Evolutionary conservation across 2,797 vertebrate genomes (phyloP), one percentile per base, ranked within the genome.

Genomic region (Alcedo quadribrachys): DNA sequence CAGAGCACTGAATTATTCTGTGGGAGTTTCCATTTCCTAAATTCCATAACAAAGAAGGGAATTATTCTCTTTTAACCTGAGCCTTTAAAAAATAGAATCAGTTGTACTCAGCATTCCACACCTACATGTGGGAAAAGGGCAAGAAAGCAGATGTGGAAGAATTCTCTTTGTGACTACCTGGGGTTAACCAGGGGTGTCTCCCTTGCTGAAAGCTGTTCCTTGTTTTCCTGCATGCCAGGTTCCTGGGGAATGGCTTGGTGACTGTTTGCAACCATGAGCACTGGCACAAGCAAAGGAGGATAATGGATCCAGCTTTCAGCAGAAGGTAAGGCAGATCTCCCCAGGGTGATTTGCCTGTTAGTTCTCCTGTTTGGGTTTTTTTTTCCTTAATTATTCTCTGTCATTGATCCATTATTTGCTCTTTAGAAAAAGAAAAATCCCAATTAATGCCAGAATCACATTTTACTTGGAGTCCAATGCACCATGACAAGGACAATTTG

Each of bases 291-390:
- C 99, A 99, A 87, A 96, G 99, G 11, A 97, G 97, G 30, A 97
- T 99, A 87, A 98, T 99, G 97, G 98, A 99, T 94, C 98, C 98
- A 18, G 98, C 98, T 5, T 99, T 99, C 92, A 99, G 98, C 95
- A 98, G 98, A 92, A 94, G 94, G 98, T 99, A 96, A 98, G 98
- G 35, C 55, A 83, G 4, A 75, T 55, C 32, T 40, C 19, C 58
- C 51, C 50, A 75, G 16, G 30, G 51, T 74, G 15, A 50, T 11
- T 54, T 80, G 22, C 11, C 42, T 82, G 22, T 66, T 75, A 12
- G 12, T 78, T 90, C 53, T 68, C 5, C 46, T 81, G 30, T 73
- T 40, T 40, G 37, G 37, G 13, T 8, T 40, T 90, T 51, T 51
- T 50, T 27, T 50, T 50, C 28, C 15, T 30, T 4, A 22, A 5